Percentiles rank a stretch among this genome's conserved stretches.
Conservation (phyloP, 1,140 invertebrate genomes). For the Papilio xuthus region DNA sequence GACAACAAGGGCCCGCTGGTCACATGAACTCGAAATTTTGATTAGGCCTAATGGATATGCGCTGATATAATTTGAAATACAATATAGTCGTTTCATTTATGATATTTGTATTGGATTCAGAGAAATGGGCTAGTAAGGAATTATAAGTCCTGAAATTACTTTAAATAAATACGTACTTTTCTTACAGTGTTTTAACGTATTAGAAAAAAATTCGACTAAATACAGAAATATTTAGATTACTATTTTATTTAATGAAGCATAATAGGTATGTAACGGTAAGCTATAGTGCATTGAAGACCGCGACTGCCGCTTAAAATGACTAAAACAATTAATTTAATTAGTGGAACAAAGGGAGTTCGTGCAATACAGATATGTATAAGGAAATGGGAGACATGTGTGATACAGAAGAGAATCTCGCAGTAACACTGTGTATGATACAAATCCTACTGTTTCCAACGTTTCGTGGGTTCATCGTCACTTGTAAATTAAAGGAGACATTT, state of each 20-base stretch:
- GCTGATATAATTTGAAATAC: constrained; percentile 33
- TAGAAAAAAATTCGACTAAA: no score
- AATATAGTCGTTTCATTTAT: background rate
- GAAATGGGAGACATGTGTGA: background rate
- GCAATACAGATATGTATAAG: background rate
- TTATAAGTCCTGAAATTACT: background rate
- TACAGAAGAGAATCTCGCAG: background rate
- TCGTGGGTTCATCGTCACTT: constrained; percentile 46
- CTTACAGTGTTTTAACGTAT: no score
- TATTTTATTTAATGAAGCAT: no score
- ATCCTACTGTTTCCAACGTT: constrained; percentile 4
- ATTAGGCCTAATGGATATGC: constrained; percentile 51
- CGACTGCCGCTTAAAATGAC: no score
- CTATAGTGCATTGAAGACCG: no score
- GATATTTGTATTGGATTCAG: background rate
- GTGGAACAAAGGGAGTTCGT: no score
- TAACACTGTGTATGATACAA: background rate
- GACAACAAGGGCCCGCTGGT: constrained; percentile 61
- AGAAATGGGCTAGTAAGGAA: background rate
- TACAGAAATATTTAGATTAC: no score
- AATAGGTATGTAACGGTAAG: no score
- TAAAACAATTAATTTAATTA: no score
- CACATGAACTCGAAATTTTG: constrained; percentile 61
- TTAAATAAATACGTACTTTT: background rate
- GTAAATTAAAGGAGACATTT: constrained; percentile 58